phyloP scores from a whole-genome alignment of 2,888 invertebrate genomes.

The Baccha elongata region DNA sequence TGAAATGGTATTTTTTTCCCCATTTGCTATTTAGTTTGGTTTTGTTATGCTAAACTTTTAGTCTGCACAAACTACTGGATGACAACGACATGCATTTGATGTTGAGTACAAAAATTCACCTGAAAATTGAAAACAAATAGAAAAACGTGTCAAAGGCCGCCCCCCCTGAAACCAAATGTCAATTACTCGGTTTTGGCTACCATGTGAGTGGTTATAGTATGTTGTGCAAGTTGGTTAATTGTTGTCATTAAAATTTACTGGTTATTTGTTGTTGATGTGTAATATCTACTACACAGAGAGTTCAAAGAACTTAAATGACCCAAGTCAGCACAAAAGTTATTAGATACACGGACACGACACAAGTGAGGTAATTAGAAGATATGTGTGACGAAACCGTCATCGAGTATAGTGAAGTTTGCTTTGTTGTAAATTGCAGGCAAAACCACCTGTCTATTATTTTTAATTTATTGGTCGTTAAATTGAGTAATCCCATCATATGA shows the following conservation, averaged over 20 bases:
- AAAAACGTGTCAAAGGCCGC: constrained; percentile 20
- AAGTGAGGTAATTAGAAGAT: constrained; percentile 44
- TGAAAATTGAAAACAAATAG: constrained; percentile 43
- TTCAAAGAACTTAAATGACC: constrained; percentile 55
- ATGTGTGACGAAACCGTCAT: constrained; percentile 48
- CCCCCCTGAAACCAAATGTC: constrained; percentile 24
- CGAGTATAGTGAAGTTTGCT: background rate
- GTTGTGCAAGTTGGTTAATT: constrained; percentile 51
- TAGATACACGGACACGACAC: constrained; percentile 56
- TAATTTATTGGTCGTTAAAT: constrained; percentile 36
- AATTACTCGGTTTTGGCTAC: constrained; percentile 7
- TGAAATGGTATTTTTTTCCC: background rate
- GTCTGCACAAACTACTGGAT: constrained; percentile 15
- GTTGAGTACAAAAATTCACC: constrained; percentile 28
- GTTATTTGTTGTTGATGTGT: background rate
- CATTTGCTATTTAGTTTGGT: background rate
- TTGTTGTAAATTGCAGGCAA: constrained; percentile 24
- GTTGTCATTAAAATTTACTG: constrained; percentile 49
- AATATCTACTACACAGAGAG: too few species aligned
- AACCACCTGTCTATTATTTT: constrained; percentile 32
- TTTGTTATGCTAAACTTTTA: constrained; percentile 21
- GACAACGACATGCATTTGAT: background rate
- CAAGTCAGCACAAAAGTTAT: constrained; percentile 37
- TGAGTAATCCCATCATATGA: constrained; percentile 31
- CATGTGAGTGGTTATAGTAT: background rate